These are phyloP conservation scores for Philereme transversata DNA, from an alignment of 2,888 invertebrate genomes.

Conservation along the genomic window DNA sequence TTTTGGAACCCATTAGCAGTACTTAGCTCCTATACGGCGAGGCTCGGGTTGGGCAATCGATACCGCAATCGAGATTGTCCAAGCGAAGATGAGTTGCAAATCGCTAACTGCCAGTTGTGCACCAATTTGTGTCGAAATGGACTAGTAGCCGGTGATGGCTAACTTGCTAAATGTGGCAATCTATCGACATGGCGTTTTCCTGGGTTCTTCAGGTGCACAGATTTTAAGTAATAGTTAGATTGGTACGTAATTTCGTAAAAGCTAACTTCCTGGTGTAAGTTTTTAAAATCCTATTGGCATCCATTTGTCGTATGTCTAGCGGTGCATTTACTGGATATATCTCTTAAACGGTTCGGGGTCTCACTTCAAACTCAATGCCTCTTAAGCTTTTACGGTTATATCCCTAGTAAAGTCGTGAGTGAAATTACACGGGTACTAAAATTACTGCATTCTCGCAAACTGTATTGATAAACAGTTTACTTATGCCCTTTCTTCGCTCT, in stretches of 20 bases:
- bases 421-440: constrained; percentile 6
- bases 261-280: too few species aligned
- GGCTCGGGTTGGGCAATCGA: constrained; percentile 18
- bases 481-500: constrained; percentile 17
- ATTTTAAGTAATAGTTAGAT: too few species aligned
- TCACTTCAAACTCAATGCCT: background rate
- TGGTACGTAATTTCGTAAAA: too few species aligned
- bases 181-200: constrained; percentile 9
- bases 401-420: background rate
- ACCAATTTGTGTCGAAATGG: constrained; percentile 29
- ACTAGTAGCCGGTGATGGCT: constrained; percentile 11
- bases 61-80: constrained; percentile 28
- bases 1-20: constrained; percentile 9
- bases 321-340: too few species aligned
- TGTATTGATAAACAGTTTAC: constrained; percentile 3
- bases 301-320: too few species aligned
- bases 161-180: constrained; percentile 17
- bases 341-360: too few species aligned
- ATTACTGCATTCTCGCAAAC: constrained; percentile 18
- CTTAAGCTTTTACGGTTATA: constrained; percentile 6
- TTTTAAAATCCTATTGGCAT: too few species aligned
- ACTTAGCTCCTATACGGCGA: constrained; percentile 6
- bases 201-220: background rate
- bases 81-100: constrained; percentile 35
- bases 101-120: constrained; percentile 21